phyloP scores from a whole-genome alignment of 2,797 vertebrate species.

The Epinephelus awoara region DNA sequence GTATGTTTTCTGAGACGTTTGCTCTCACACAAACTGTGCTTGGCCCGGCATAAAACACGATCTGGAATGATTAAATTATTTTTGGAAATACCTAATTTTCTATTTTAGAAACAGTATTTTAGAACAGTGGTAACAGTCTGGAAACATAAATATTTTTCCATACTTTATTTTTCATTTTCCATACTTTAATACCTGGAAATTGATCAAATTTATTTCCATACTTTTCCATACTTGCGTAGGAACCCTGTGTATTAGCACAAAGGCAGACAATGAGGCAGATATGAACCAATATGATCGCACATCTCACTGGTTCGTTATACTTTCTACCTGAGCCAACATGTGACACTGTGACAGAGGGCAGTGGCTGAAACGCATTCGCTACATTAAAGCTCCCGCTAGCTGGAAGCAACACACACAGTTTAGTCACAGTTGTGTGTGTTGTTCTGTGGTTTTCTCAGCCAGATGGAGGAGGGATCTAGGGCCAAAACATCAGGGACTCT shows the following conservation, averaged over 20 bases:
- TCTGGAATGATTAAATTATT: no score
- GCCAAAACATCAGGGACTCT: constrained; percentile 59
- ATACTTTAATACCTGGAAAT: no score
- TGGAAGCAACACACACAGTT: constrained; percentile 11
- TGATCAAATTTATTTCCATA: no score
- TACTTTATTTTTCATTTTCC: no score
- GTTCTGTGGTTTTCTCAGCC: constrained; percentile 57
- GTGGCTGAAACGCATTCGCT: constrained; percentile 37
- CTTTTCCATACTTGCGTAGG: no score
- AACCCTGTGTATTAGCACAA: constrained; percentile 14
- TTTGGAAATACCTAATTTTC: no score
- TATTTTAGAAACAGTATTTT: no score
- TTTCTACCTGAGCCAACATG: constrained; percentile 39
- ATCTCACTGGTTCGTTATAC: constrained; percentile 29
- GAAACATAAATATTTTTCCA: no score
- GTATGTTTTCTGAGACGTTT: no score
- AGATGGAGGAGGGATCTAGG: constrained; percentile 66
- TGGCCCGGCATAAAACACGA: no score
- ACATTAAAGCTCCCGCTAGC: constrained; percentile 44
- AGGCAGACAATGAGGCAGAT: constrained; percentile 47
- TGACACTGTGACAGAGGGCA: constrained; percentile 14
- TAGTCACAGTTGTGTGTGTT: constrained; percentile 34
- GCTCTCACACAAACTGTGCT: no score
- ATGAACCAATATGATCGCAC: constrained; percentile 29
- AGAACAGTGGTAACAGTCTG: no score